Base-by-base conservation (phyloP, 2,113 vertebrate genomes). In the Entelurus aequoreus region DNA sequence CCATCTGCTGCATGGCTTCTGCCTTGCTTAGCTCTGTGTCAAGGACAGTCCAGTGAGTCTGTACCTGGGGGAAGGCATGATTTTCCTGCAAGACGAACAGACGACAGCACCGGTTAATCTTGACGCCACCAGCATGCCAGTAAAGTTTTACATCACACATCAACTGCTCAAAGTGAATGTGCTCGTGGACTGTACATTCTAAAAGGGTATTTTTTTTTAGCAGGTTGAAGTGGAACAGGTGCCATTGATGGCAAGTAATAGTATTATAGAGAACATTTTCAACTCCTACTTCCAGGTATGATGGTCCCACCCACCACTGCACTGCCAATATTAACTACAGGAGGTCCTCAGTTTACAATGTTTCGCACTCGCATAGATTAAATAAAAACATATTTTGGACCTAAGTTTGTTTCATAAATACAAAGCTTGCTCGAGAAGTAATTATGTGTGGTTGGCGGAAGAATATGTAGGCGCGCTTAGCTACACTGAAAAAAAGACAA, bases 1-100 rank as follows among this genome's bases (percentile, higher is more conserved):
- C 50, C 28, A 28, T 28, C 16, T 13, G 50, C 13, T 5, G 10
- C 50, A 13, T 21, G 21, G 19, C 48, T 13, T 48, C 5, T 6
- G 48, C 14, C 53, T 48, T 63, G 69, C 56, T 46, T 68, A 96
- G 96, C 76, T 86, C 10, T 92, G 91, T 59, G 36, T 59, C 36
- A 79, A 87, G 8, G 69, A 90, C 67, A 93, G 86, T 54, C 93
- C 91, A 28, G 88, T 88, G 16, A 88, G 87, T 54, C 81, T 93
- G 13, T 97, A 96, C 59, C 14, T 95, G 42, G 86, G 87, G 21
- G 68, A 81, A 1, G 84, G 72, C 37, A 59, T 66, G 69, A 48
- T 78, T 13, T 68, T 85, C 11, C 78, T 84, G 37, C 75, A 77
- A 40, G 76, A 85, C 28, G 28, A 28, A 28, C 28, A 28, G 28